Evolutionary conservation across 2,113 vertebrate genomes (phyloP).

Genomic region (Alces alces): DNA sequence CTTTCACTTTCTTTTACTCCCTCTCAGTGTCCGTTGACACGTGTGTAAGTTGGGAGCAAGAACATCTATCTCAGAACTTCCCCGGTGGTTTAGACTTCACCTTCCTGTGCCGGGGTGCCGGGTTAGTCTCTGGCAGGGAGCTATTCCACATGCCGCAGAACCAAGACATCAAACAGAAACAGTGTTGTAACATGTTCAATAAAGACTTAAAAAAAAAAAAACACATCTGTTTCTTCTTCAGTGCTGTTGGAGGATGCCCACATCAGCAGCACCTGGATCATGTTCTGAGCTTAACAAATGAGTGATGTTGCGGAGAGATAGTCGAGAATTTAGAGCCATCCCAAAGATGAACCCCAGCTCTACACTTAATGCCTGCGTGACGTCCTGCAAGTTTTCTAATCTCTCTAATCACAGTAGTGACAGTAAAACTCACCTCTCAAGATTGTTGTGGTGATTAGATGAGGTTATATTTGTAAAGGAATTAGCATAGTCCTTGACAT

Average conservation of each 20-base stretch:
- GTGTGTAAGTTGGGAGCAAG: background rate
- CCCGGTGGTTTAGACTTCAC: background rate
- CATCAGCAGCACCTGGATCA: background rate
- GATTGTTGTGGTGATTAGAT: background rate
- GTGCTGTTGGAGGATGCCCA: fast-evolving
- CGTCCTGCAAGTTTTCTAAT: background rate
- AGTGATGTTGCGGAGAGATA: background rate
- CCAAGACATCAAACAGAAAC: background rate
- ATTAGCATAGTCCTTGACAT: background rate
- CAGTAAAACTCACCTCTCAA: background rate
- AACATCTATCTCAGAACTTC: background rate
- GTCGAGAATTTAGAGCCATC: background rate
- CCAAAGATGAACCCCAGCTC: background rate
- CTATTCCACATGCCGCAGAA: background rate
- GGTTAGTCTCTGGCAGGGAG: background rate
- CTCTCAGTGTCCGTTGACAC: background rate
- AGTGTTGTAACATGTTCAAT: background rate
- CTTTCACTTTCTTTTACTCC: background rate
- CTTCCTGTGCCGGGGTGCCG: background rate
- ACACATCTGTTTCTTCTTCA: background rate
- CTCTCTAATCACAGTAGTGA: background rate
- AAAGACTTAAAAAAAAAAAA: background rate
- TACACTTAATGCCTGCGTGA: background rate
- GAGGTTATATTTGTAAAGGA: background rate
- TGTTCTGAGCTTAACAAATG: background rate